phyloP scores from a whole-genome alignment of 2,888 invertebrate genomes.

The Lathronympha strigana region DNA sequence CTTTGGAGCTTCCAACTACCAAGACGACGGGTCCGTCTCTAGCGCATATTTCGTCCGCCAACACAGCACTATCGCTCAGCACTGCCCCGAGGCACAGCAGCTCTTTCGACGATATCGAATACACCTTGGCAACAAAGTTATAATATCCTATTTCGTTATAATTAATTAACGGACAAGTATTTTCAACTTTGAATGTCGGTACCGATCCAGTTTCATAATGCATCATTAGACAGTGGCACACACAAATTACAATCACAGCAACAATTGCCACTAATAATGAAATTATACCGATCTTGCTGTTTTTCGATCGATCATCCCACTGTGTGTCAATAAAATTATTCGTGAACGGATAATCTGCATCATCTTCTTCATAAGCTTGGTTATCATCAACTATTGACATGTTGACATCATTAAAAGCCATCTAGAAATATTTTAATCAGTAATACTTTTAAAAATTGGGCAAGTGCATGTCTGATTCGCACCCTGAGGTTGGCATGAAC shows the following conservation, averaged over 20 bases:
- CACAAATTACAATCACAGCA: conserved; percentile 57
- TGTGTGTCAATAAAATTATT: conserved; percentile 69
- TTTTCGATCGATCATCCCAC: conserved; percentile 70
- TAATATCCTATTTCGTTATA: conserved; percentile 54
- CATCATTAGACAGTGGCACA: conserved; percentile 61
- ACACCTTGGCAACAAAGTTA: conserved; percentile 66
- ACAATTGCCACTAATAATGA: conserved; percentile 63
- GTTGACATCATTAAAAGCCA: conserved; percentile 44
- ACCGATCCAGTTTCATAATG: conserved; percentile 56
- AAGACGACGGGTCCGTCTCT: conserved; percentile 66
- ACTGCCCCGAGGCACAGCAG: conserved; percentile 72
- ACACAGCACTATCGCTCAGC: conserved; percentile 59
- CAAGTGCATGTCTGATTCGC: no score
- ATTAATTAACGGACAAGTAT: conserved; percentile 64
- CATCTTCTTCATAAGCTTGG: conserved; percentile 55
- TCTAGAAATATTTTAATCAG: conserved; percentile 8
- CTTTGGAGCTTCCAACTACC: conserved; percentile 58
- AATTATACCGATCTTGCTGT: conserved; percentile 66
- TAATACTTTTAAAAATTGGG: background rate
- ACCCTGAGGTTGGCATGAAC: no score
- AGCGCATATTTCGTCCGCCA: conserved; percentile 66
- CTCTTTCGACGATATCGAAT: conserved; percentile 62
- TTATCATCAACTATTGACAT: conserved; percentile 56
- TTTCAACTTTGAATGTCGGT: conserved; percentile 47
- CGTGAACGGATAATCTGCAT: conserved; percentile 57